These are phyloP conservation scores for Cosmopolites sordidus DNA, from an alignment of 2,888 invertebrate species.

Conservation along the genomic window DNA sequence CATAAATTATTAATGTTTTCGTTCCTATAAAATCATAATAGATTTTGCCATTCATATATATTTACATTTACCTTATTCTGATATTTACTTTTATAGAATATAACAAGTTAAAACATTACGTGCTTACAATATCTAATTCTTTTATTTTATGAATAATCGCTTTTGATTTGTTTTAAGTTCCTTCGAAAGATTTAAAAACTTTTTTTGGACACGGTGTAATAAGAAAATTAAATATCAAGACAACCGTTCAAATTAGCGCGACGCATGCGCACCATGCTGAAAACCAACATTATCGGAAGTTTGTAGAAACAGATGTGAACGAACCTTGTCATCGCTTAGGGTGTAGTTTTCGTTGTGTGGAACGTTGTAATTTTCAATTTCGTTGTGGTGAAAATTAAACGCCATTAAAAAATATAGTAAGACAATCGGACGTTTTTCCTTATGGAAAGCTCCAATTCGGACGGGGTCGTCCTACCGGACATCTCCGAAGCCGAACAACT, in stretches of 20 bases:
- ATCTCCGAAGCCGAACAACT: constrained; percentile 67
- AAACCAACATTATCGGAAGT: constrained; percentile 44
- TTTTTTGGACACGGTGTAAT: too few relatives aligned
- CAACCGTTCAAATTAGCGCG: constrained; percentile 38
- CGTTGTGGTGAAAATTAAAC: constrained; percentile 21
- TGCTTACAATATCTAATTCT: too few relatives aligned
- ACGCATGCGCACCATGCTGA: constrained; percentile 36
- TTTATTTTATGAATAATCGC: too few relatives aligned
- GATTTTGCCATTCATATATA: too few relatives aligned
- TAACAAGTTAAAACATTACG: too few relatives aligned
- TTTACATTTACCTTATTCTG: too few relatives aligned
- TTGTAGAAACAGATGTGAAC: constrained; percentile 40
- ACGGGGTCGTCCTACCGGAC: constrained; percentile 66
- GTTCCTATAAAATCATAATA: too few relatives aligned
- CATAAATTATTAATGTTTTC: too few relatives aligned
- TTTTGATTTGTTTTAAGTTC: too few relatives aligned
- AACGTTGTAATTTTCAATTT: constrained; percentile 27
- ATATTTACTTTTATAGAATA: too few relatives aligned
- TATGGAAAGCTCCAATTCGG: constrained; percentile 55
- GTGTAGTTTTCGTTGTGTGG: constrained; percentile 31
- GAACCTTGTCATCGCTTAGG: constrained; percentile 36
- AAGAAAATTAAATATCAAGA: too few relatives aligned
- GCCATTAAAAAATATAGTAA: constrained; percentile 22
- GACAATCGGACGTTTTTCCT: constrained; percentile 34
- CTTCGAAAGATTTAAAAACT: too few relatives aligned